Conservation (phyloP, 1,140 invertebrate species). For the Drosophila simulans region DNA sequence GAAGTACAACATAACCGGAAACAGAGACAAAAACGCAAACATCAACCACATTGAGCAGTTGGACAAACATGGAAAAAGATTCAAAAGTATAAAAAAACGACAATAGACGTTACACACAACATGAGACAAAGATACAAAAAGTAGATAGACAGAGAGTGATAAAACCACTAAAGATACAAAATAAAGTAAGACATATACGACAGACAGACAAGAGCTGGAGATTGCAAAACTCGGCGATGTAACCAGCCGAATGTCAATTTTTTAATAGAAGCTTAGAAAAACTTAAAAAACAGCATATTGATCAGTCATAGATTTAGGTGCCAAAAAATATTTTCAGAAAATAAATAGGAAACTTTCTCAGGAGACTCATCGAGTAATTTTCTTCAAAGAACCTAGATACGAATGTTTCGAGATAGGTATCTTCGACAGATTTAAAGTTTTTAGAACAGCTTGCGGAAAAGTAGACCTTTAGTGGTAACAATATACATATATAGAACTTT, state of each 20-base stretch:
- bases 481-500: background rate
- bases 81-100: slow-evolving; percentile 44
- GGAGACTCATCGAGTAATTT: background rate
- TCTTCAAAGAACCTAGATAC: background rate
- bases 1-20: slow-evolving; percentile 44
- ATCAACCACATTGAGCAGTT: slow-evolving; percentile 42
- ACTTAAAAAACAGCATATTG: background rate
- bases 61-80: slow-evolving; percentile 37
- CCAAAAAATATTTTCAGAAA: background rate
- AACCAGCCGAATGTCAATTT: slow-evolving; percentile 77
- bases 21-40: slow-evolving; percentile 27
- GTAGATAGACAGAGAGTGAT: slow-evolving; percentile 26
- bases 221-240: slow-evolving; percentile 13
- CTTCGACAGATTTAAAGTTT: background rate
- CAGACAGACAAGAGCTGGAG: slow-evolving; percentile 25
- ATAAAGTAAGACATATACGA: slow-evolving; percentile 17
- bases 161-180: slow-evolving; percentile 28
- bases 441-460: slow-evolving; percentile 10
- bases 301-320: background rate
- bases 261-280: slow-evolving; percentile 12
- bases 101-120: slow-evolving; percentile 36
- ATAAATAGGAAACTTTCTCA: background rate
- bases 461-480: background rate
- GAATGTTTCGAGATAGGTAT: background rate
- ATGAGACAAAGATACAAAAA: slow-evolving; percentile 25